Base-by-base conservation (phyloP, 2,888 invertebrate genomes). In the Brachyptera putata region DNA sequence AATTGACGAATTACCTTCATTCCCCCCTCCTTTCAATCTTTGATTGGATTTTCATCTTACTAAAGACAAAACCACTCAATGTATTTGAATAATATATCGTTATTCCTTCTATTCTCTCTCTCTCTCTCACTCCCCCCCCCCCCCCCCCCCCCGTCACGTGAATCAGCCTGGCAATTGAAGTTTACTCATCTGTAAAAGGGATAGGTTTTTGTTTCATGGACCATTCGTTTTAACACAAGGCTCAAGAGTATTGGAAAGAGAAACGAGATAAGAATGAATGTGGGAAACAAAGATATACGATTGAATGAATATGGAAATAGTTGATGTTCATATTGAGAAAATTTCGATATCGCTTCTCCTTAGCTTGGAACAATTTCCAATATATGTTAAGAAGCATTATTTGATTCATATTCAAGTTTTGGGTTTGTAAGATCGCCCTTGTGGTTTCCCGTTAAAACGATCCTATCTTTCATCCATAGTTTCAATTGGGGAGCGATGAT, bases 81-180 rank as follows among this genome's bases (percentile, higher is more conserved):
- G 30, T 30, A 5, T 30, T 30, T 30, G 30, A 30, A 30, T 30
- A 30, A 30, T 30, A 11, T 30, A 30, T 30, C 30, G 30, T 30
- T 5, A 5, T 30, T 30, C 30, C 5, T 7, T 56, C 60, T 53
- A 41, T 60, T 57, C 57, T 55, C 58, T 56, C 53, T 43, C 39
- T 16, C 57, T 22, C 24, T 43, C 37, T 22, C 48, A 41, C 25
- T 53, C 55, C 21, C 30, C n/a, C 25, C 46, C 56, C 36, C 39
- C 57, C 57, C 14, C 53, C 36, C 50, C n/a, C n/a, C n/a, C n/a
- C n/a, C n/a, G n/a, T 11, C 25, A 24, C 7, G 30, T 30, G 30
- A 30, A 30, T 30, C 30, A 30, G 7, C 30, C 5, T 5, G 30
- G 7, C 30, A 30, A 30, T 30, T 30, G 30, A 5, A 30, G 30